Conservation (phyloP, 2,113 vertebrate species). For the Reinhardtius hippoglossoides region DNA sequence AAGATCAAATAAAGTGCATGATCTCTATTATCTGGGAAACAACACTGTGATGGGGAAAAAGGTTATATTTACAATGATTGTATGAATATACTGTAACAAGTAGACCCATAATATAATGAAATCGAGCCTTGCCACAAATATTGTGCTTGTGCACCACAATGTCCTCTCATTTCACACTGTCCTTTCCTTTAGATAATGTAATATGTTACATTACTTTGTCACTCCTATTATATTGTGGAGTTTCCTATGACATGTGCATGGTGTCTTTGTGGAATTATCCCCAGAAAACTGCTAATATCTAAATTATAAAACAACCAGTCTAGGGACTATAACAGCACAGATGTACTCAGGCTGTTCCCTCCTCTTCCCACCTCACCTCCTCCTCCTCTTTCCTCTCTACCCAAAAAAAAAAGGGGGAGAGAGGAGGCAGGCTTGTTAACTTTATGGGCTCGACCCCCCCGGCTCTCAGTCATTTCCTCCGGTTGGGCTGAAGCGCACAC, state of each 20-base stretch:
- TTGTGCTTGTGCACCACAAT: not conserved
- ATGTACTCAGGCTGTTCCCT: not conserved
- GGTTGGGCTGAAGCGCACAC: constrained; percentile 45
- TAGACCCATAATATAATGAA: not conserved
- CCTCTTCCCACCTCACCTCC: constrained; percentile 7
- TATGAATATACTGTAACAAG: too few relatives aligned
- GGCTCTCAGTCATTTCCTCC: constrained; percentile 64
- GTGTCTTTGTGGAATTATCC: not conserved
- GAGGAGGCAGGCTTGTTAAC: constrained; percentile 72
- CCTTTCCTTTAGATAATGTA: not conserved
- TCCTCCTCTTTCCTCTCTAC: not conserved
- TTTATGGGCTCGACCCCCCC: constrained; percentile 69
- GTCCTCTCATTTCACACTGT: not conserved
- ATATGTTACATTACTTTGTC: not conserved
- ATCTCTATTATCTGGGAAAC: not conserved
- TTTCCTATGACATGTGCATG: not conserved
- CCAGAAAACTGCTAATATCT: not conserved
- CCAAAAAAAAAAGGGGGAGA: constrained; percentile 40
- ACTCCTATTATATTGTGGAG: not conserved
- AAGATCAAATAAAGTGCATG: constrained; percentile 5
- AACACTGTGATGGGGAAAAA: not conserved
- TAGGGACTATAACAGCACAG: not conserved
- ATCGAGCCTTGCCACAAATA: not conserved
- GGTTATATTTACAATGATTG: too few relatives aligned
- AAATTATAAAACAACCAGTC: not conserved